Conservation (phyloP, 2,113 vertebrate species). For the Physeter macrocephalus region DNA sequence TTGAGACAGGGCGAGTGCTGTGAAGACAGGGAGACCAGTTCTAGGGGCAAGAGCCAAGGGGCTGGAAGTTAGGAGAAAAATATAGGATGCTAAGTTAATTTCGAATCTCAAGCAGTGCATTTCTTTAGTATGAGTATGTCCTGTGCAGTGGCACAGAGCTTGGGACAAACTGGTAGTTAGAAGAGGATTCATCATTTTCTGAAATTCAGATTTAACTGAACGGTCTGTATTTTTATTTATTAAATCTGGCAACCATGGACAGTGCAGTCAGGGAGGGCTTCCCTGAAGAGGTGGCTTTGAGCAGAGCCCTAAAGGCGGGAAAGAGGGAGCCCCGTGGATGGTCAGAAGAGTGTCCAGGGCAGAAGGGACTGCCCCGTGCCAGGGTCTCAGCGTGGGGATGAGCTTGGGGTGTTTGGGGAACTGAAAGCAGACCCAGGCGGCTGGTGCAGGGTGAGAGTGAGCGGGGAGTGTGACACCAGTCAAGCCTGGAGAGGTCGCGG, state of each 20-base stretch:
- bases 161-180: neutral
- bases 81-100: rapidly evolving
- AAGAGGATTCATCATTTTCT: neutral
- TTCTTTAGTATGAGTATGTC: neutral
- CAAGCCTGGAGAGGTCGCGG: neutral
- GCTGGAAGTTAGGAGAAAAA: rapidly evolving
- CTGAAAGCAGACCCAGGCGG: neutral
- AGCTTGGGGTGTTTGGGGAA: neutral
- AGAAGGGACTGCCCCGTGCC: neutral
- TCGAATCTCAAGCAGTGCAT: neutral
- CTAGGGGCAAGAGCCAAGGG: neutral
- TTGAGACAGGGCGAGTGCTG: neutral
- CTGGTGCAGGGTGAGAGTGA: rapidly evolving
- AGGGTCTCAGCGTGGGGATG: rapidly evolving
- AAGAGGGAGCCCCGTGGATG: neutral
- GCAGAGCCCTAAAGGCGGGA: neutral
- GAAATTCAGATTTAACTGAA: neutral
- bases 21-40: neutral
- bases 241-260: neutral
- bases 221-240: neutral
- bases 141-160: rapidly evolving
- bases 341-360: neutral
- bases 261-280: neutral
- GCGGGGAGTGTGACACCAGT: rapidly evolving
- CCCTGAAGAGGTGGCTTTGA: neutral